Conservation (phyloP, 1,140 invertebrate genomes). For the Brachionus asplanchnoidis region DNA sequence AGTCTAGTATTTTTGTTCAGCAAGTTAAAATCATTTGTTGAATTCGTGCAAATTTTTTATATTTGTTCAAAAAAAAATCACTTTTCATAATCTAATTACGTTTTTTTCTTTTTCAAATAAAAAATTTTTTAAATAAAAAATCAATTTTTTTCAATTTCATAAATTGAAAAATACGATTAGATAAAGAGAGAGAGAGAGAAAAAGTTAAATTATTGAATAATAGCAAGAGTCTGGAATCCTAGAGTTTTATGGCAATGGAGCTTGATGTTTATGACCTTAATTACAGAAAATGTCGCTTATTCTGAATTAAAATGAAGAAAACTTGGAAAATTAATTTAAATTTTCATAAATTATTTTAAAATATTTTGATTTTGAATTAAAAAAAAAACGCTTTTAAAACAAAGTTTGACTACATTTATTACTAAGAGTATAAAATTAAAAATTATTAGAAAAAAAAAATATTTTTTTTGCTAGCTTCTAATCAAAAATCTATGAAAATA, state of each 20-base stretch:
- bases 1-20: background rate
- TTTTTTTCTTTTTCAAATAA: background rate
- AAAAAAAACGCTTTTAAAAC: background rate
- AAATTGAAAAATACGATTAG: background rate
- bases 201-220: background rate
- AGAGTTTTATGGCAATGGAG: background rate
- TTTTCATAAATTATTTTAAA: constrained; percentile 4
- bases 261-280: background rate
- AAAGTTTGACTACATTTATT: background rate
- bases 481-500: too few relatives aligned
- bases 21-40: background rate
- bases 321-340: background rate
- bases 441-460: too few relatives aligned
- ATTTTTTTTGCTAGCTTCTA: too few relatives aligned
- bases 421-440: too few relatives aligned
- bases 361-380: background rate
- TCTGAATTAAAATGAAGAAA: background rate
- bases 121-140: background rate
- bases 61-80: constrained; percentile 13
- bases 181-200: background rate
- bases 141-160: constrained; percentile 2
- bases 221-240: background rate
- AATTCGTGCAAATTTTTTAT: background rate
- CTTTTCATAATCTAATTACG: constrained; percentile 20
- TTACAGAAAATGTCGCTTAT: background rate